Base-by-base conservation (phyloP, 2,888 invertebrate species). In the Platycheirus albimanus region DNA sequence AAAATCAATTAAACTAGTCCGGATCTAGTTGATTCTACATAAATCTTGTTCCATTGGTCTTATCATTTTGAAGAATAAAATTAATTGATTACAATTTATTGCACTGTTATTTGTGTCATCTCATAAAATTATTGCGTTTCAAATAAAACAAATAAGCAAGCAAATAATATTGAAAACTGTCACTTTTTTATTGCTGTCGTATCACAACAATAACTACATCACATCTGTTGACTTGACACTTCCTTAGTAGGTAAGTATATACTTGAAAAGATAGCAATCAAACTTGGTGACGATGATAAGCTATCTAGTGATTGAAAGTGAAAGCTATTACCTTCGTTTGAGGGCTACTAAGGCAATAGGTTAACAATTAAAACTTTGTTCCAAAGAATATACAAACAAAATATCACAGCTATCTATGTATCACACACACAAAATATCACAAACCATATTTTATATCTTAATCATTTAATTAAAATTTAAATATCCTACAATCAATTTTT, bases 201-300 rank as follows among this genome's bases (percentile, higher is more conserved):
- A 28, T n/a, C 5, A 30, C 0, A 52, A 30, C 24, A 15, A 41
- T 3, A 20, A 36, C 8, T 30, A 17, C 36, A 13, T 4, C 13
- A 41, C 56, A 41, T 41, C 41, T 58, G 56, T 58, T 58, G 56
- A 58, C 24, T 58, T 58, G 56, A 58, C 24, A 58, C 41, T 58
- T 58, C 41, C 41, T 58, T 24, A 20, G 41, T 7, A 38, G 56
- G 38, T n/a, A n/a, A n/a, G n/a, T n/a, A n/a, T n/a, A n/a, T 8
- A 36, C 15, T 17, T 1, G 1, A 11, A 10, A 38, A 11, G 17
- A 45, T 10, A 7, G 5, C 20, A 45, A 45, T 19, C 45, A 45
- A 3, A 45, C 7, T 33, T 33, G 30, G 8, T 33, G 8, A 5
- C 15, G 15, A 45, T 45, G 19, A 45, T 10, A n/a, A 19, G 8